Conservation (phyloP, 1,140 invertebrate species). For the Papilio aristodemus region DNA sequence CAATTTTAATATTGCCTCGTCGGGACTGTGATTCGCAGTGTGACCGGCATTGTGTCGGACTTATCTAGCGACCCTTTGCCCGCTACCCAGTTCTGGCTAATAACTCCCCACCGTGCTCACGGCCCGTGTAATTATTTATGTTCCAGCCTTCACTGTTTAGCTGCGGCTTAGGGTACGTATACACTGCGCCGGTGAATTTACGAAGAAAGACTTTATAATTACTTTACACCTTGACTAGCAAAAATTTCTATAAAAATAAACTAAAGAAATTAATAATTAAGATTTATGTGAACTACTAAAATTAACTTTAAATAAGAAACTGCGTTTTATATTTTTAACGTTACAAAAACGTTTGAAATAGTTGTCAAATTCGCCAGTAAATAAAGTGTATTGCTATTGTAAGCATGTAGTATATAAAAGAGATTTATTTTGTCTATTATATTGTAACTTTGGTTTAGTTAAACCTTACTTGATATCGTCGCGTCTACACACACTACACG, state of each 20-base stretch:
- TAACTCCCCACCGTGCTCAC: constrained; percentile 53
- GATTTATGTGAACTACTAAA: no score
- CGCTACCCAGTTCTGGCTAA: constrained; percentile 40
- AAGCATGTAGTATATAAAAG: no score
- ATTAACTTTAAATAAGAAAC: no score
- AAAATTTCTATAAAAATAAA: no score
- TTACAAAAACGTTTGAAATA: no score
- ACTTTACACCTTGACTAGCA: no score
- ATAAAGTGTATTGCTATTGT: no score
- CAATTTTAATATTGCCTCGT: neutral
- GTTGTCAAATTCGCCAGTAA: no score
- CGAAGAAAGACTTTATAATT: neutral
- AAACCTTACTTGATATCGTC: neutral
- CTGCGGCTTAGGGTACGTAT: constrained; percentile 28
- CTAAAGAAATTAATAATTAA: no score
- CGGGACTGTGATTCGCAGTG: neutral
- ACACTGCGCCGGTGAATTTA: neutral
- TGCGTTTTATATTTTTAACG: no score
- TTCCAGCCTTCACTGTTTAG: constrained; percentile 49
- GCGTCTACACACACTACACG: neutral
- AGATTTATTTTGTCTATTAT: no score
- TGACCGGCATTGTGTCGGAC: constrained; percentile 18
- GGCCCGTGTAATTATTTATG: constrained; percentile 63
- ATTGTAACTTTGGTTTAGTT: neutral
- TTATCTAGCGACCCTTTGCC: constrained; percentile 30